phyloP scores from a whole-genome alignment of 2,888 invertebrate genomes.

The Agrochola macilenta region DNA sequence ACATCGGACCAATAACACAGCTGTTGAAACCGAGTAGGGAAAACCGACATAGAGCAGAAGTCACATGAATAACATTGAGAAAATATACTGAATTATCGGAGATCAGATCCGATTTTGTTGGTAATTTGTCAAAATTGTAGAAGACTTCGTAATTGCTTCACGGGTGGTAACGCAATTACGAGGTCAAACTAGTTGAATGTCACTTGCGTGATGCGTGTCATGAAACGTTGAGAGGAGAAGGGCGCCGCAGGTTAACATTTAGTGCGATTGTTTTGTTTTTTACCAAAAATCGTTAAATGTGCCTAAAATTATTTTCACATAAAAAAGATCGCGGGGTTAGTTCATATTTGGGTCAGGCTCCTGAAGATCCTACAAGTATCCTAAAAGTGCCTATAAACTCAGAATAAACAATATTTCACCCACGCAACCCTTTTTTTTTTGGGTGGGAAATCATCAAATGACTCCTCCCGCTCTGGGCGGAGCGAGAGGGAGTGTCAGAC shows the following conservation, averaged over 20 bases:
- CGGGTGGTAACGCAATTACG: too few species aligned
- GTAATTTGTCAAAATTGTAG: neutral
- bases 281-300: too few species aligned
- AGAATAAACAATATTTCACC: too few species aligned
- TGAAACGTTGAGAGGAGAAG: neutral
- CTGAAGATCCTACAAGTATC: too few species aligned
- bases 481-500: too few species aligned
- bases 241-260: neutral
- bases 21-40: neutral
- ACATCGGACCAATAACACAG: neutral
- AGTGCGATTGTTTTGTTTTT: neutral
- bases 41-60: neutral
- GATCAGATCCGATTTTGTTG: neutral
- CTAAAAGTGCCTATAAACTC: too few species aligned
- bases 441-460: too few species aligned
- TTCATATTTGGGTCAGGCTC: neutral
- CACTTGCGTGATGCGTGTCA: neutral
- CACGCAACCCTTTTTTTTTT: too few species aligned
- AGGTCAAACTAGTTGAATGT: neutral
- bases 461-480: too few species aligned
- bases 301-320: too few species aligned
- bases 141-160: too few species aligned
- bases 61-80: neutral
- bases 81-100: neutral
- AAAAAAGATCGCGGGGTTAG: neutral